A percentile compares a stretch with the other conserved stretches of the same genome.
Conservation (phyloP, 2,113 vertebrate genomes). For the Melanotaenia duboulayi region DNA sequence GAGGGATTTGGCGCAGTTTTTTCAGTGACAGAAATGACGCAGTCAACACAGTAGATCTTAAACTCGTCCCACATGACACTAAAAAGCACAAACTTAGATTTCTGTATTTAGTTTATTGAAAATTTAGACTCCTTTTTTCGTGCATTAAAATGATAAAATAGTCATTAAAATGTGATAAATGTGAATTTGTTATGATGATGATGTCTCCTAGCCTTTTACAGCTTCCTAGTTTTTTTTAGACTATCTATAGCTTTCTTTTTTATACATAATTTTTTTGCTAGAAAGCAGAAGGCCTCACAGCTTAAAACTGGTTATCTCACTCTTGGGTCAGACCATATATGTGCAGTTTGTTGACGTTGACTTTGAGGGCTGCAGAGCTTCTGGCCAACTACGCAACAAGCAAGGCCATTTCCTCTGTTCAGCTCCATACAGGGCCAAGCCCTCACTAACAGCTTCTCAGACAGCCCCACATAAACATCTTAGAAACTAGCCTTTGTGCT, state of each 20-base stretch:
- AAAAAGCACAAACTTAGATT: not conserved
- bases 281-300: conserved; percentile 43
- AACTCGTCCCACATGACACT: not conserved
- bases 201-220: not conserved
- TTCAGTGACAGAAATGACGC: conserved; percentile 5
- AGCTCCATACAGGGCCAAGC: conserved; percentile 75
- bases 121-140: too few relatives aligned
- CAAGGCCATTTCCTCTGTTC: conserved; percentile 73
- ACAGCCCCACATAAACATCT: conserved; percentile 67
- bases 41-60: not conserved
- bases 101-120: too few relatives aligned
- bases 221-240: not conserved
- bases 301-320: conserved; percentile 68
- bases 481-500: conserved; percentile 49
- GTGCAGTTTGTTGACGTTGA: conserved; percentile 75
- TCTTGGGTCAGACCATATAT: conserved; percentile 75
- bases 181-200: too few relatives aligned
- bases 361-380: conserved; percentile 52
- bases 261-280: conserved; percentile 33
- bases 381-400: conserved; percentile 66
- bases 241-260: not conserved
- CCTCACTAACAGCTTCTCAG: conserved; percentile 58
- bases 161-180: too few relatives aligned
- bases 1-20: conserved; percentile 15
- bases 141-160: too few relatives aligned